Evolutionary conservation across 2,888 invertebrate species (phyloP).

Genomic region (Agrotis segetum): DNA sequence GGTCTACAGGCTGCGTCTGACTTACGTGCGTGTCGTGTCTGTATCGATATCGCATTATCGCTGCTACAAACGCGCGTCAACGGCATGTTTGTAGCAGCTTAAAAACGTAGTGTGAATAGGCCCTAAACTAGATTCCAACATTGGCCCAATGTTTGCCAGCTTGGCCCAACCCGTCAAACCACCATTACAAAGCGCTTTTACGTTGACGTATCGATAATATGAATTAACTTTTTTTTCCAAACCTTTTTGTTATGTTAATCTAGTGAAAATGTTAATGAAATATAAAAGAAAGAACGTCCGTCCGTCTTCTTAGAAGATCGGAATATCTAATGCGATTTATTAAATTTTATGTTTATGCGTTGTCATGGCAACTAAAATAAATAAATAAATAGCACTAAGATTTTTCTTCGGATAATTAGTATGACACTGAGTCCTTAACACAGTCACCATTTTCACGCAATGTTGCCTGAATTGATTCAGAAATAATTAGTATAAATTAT

Average conservation of each 20-base stretch:
- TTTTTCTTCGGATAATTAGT: no score
- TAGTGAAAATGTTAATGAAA: constrained; percentile 83
- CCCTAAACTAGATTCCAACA: not conserved
- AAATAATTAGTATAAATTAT: no score
- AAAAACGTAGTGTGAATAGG: no score
- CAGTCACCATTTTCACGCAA: no score
- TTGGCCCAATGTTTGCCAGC: constrained; percentile 37
- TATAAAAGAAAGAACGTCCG: constrained; percentile 52
- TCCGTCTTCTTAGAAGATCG: constrained; percentile 55
- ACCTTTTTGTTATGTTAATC: constrained; percentile 80
- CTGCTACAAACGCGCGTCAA: no score
- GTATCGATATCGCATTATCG: no score
- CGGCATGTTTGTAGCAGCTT: no score
- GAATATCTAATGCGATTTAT: constrained; percentile 53
- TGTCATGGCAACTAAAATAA: constrained; percentile 44
- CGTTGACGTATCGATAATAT: constrained; percentile 83
- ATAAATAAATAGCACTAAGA: no score
- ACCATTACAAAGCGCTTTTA: constrained; percentile 73
- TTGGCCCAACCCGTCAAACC: constrained; percentile 42
- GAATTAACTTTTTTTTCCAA: constrained; percentile 79
- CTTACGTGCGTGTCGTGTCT: no score
- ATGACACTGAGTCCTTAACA: no score
- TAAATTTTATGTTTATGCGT: constrained; percentile 26
- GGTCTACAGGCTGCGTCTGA: no score
- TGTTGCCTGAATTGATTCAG: no score